Evolutionary conservation across 1,140 invertebrate species (phyloP).

Genomic region (Copidosoma floridanum): DNA sequence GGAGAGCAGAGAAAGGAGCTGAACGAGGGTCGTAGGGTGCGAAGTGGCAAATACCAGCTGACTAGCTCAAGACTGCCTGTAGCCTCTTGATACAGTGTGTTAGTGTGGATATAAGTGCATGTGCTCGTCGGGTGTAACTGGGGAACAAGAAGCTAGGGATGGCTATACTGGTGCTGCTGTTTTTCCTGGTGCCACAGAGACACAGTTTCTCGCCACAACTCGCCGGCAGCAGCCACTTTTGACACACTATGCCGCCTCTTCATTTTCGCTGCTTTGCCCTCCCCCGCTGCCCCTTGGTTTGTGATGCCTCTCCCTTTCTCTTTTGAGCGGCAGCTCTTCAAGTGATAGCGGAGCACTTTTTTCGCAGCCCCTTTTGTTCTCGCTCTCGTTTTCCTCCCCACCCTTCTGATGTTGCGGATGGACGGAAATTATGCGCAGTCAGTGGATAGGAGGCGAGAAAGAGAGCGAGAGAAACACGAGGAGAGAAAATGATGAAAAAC

Average conservation of each 20-base stretch:
- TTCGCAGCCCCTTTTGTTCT: background rate
- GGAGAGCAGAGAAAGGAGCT: constrained; percentile 9
- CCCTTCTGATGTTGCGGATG: background rate
- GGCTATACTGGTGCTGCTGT: background rate
- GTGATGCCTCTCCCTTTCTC: background rate
- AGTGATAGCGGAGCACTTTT: background rate
- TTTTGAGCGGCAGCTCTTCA: too few species aligned
- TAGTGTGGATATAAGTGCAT: background rate
- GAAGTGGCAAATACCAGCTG: background rate
- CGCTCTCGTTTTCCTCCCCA: too few species aligned
- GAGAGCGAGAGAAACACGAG: too few species aligned
- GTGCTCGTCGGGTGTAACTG: too few species aligned
- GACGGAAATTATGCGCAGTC: constrained; percentile 10
- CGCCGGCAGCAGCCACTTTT: background rate
- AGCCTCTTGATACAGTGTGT: too few species aligned
- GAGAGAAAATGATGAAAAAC: constrained; percentile 10
- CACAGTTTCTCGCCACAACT: constrained; percentile 41
- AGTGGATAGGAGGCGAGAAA: too few species aligned
- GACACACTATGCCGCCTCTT: background rate
- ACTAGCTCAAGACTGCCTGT: too few species aligned
- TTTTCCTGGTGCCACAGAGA: constrained; percentile 47
- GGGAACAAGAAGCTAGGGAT: background rate
- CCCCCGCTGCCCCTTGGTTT: too few species aligned
- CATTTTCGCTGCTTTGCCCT: background rate
- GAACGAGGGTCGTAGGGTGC: background rate